Evolutionary conservation across 92 coral and sea anemone genomes (phyloP).

Genomic region (Porites evermanni): DNA sequence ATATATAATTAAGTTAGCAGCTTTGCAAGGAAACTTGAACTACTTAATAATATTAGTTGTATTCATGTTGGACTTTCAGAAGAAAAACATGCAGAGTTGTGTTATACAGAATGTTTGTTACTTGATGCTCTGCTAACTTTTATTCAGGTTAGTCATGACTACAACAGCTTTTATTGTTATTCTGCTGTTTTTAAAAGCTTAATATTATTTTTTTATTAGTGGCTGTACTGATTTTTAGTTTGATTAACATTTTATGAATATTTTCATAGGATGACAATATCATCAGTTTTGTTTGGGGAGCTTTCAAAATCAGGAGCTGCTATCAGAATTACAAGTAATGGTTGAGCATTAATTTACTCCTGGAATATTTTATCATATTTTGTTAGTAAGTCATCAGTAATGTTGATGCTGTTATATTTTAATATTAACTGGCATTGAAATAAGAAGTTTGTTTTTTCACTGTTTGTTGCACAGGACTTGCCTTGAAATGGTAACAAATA

Average conservation of each 20-base stretch:
- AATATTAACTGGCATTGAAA: too few relatives aligned
- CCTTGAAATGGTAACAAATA: conserved; percentile 66
- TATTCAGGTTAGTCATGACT: conserved; percentile 74
- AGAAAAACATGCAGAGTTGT: conserved; percentile 97
- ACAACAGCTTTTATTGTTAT: not conserved
- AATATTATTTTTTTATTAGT: too few relatives aligned
- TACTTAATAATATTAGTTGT: not conserved
- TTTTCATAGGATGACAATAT: conserved; percentile 80
- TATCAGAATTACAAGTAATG: conserved; percentile 81
- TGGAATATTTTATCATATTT: too few relatives aligned
- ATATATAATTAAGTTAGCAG: not conserved
- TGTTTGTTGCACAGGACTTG: conserved; percentile 55
- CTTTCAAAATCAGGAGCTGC: conserved; percentile 79
- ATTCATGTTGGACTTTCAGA: conserved; percentile 36
- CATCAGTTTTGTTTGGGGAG: conserved; percentile 86
- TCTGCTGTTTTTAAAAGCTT: too few relatives aligned
- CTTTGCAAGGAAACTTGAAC: not conserved
- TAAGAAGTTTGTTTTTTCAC: not conserved
- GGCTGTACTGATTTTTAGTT: too few relatives aligned
- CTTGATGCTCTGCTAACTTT: conserved; percentile 91
- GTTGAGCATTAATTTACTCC: not conserved
- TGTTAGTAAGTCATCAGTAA: too few relatives aligned
- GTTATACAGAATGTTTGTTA: conserved; percentile 94
- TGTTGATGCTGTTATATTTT: too few relatives aligned
- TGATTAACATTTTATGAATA: not conserved